Conservation (phyloP, 2,797 vertebrate genomes). For the Semaprochilodus insignis region DNA sequence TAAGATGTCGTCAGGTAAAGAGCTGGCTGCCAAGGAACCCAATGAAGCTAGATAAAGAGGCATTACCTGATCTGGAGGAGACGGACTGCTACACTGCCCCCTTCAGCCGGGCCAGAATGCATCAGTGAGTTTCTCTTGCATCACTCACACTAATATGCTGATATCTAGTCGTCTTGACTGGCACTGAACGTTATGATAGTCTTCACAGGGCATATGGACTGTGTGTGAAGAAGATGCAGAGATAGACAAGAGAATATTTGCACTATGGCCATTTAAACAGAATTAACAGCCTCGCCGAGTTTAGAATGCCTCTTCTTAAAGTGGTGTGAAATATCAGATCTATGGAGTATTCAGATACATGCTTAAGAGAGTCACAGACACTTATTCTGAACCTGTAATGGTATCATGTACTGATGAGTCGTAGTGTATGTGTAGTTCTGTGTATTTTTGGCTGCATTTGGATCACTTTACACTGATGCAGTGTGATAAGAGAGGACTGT, state of each 20-base stretch:
- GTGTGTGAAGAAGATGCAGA: not conserved
- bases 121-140: slow-evolving; percentile 84
- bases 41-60: slow-evolving; percentile 98
- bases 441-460: slow-evolving; percentile 9
- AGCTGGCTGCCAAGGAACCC: slow-evolving; percentile 96
- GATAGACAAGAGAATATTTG: not conserved
- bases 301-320: no score
- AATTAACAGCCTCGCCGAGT: not conserved
- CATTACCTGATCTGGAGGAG: slow-evolving; percentile 93
- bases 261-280: slow-evolving; percentile 9
- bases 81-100: slow-evolving; percentile 97
- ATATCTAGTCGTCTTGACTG: not conserved
- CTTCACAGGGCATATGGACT: not conserved
- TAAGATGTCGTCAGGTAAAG: slow-evolving; percentile 89
- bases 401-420: slow-evolving; percentile 9
- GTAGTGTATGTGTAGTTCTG: slow-evolving; percentile 3
- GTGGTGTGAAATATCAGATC: no score
- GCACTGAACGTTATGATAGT: not conserved
- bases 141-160: slow-evolving; percentile 1
- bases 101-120: slow-evolving; percentile 95
- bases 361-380: not conserved
- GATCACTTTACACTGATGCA: slow-evolving; percentile 1
- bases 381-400: slow-evolving; percentile 4
- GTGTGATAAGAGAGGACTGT: slow-evolving; percentile 1
- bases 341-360: no score